Percentiles rank a stretch among this genome's conserved stretches.
These are phyloP conservation scores for Pantala flavescens DNA, from an alignment of 1,140 invertebrate species.

Conservation along the genomic window DNA sequence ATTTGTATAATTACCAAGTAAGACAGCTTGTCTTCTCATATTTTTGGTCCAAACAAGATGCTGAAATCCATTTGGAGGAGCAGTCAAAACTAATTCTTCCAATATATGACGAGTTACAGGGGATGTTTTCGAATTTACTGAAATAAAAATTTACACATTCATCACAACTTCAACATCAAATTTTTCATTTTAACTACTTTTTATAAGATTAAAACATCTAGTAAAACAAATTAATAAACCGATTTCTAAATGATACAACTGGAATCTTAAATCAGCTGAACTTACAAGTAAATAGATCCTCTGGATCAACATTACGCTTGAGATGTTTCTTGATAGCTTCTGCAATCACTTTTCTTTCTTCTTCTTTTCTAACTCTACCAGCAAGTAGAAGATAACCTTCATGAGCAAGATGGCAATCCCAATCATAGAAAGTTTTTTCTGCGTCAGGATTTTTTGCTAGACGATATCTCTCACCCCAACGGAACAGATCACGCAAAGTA, in stretches of 20 bases:
- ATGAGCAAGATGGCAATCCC: constrained; percentile 94
- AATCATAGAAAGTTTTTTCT: constrained; percentile 73
- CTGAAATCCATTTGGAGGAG: constrained; percentile 44
- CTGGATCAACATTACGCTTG: constrained; percentile 60
- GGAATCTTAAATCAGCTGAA: constrained; percentile 15
- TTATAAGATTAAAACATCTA: too few relatives aligned
- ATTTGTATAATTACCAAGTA: constrained; percentile 65
- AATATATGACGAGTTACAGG: constrained; percentile 62
- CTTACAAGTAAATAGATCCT: constrained; percentile 61
- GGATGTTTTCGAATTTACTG: constrained; percentile 58
- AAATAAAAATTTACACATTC: constrained; percentile 17
- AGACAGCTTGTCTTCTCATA: constrained; percentile 82
- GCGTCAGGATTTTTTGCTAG: constrained; percentile 39
- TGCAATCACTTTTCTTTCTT: constrained; percentile 67
- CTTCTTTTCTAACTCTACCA: constrained; percentile 76
- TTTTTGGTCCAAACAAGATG: constrained; percentile 91
- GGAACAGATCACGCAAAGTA: constrained; percentile 89
- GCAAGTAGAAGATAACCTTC: constrained; percentile 91
- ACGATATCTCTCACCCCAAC: constrained; percentile 93
- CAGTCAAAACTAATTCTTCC: constrained; percentile 47
- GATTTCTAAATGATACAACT: too few relatives aligned
- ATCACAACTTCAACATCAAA: too few relatives aligned
- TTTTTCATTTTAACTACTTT: too few relatives aligned
- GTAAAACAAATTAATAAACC: too few relatives aligned
- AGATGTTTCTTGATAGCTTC: constrained; percentile 76